A percentile compares a stretch with the other conserved stretches of the same genome.
These are phyloP conservation scores for Holothuria glaberrima DNA, from an alignment of 35 echinoderm and acorn worm genomes.

Conservation along the genomic window DNA sequence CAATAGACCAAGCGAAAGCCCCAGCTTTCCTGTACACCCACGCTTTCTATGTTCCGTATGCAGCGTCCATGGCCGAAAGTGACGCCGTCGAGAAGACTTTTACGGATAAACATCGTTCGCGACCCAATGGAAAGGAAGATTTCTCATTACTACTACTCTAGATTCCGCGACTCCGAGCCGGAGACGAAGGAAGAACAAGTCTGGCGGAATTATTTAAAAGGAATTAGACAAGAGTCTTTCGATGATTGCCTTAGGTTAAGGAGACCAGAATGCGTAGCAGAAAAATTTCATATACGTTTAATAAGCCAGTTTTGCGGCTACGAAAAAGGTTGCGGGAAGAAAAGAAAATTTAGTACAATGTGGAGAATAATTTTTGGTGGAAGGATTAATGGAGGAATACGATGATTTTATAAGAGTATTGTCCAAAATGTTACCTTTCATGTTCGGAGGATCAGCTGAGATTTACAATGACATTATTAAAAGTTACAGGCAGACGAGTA, in stretches of 20 bases:
- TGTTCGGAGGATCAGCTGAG: constrained; percentile 22
- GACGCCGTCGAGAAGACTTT: neutral
- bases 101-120: constrained; percentile 45
- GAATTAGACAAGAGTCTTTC: constrained; percentile 34
- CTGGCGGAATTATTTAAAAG: constrained; percentile 31
- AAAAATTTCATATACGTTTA: constrained; percentile 6
- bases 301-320: constrained; percentile 55
- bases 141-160: constrained; percentile 45
- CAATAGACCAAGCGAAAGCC: neutral
- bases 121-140: constrained; percentile 53
- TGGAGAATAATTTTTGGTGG: constrained; percentile 9
- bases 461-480: constrained; percentile 26
- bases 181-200: constrained; percentile 43
- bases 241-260: constrained; percentile 30
- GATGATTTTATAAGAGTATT: constrained; percentile 34
- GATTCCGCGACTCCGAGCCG: constrained; percentile 25
- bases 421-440: constrained; percentile 19
- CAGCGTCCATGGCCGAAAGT: too few species aligned
- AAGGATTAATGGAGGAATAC: constrained; percentile 58
- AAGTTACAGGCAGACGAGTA: constrained; percentile 12
- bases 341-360: constrained; percentile 11
- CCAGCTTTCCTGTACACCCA: constrained; percentile 38
- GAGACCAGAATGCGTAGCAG: constrained; percentile 35
- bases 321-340: constrained; percentile 7
- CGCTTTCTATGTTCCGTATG: constrained; percentile 25